phyloP scores from a whole-genome alignment of 2,113 vertebrate genomes.

The Hydrochoerus hydrochaeris region DNA sequence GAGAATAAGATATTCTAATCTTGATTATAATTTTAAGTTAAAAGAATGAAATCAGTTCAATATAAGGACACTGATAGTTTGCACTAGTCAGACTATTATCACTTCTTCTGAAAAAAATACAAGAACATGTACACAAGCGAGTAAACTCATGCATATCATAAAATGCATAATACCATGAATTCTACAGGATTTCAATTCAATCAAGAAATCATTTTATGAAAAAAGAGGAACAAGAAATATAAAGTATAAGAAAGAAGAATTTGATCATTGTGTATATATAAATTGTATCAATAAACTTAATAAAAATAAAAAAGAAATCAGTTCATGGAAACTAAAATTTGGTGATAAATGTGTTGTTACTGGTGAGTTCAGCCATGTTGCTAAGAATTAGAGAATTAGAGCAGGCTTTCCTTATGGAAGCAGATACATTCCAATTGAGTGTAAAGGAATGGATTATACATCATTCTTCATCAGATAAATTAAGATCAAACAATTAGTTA shows the following conservation, averaged over 20 bases:
- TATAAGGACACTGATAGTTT: constrained; percentile 58
- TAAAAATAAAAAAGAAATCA: constrained; percentile 50
- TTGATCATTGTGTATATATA: neutral
- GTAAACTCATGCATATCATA: neutral
- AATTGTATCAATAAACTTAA: neutral
- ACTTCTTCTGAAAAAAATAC: constrained; percentile 25
- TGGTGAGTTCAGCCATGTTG: constrained; percentile 47
- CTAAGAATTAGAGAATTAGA: constrained; percentile 63
- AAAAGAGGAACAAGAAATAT: neutral
- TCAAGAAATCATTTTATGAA: constrained; percentile 58
- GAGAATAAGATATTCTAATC: constrained; percentile 81
- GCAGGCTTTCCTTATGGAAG: constrained; percentile 16
- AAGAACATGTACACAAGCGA: neutral
- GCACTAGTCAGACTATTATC: constrained; percentile 55
- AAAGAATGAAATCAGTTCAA: constrained; percentile 81
- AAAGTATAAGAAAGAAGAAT: neutral
- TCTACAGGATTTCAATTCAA: constrained; percentile 38
- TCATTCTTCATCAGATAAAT: constrained; percentile 19
- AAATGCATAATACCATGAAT: constrained; percentile 37
- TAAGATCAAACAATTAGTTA: constrained; percentile 7
- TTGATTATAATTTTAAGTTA: constrained; percentile 84
- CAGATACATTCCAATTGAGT: constrained; percentile 28
- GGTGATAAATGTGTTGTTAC: constrained; percentile 54
- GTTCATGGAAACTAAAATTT: constrained; percentile 47
- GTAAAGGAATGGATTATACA: neutral